phyloP scores from a whole-genome alignment of 2,113 vertebrate genomes.

The Arvicanthis niloticus region DNA sequence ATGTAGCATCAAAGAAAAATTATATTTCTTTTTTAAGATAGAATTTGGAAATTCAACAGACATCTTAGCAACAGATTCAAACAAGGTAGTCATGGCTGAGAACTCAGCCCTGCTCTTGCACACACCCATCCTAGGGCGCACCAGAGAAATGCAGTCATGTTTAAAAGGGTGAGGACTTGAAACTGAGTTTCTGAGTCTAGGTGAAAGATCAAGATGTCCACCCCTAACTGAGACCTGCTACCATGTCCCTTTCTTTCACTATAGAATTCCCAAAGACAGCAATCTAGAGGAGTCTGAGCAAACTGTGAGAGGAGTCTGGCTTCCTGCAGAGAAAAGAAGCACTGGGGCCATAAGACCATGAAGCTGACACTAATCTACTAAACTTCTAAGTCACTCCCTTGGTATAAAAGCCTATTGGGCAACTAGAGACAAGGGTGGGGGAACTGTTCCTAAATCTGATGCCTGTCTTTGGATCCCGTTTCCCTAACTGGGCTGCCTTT shows the following conservation, averaged over 20 bases:
- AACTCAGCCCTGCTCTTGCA: slow-evolving; percentile 2
- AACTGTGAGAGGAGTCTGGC: neutral
- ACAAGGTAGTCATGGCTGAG: slow-evolving; percentile 74
- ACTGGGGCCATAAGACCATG: neutral
- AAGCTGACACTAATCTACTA: neutral
- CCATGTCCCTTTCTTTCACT: neutral
- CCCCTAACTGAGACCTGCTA: neutral
- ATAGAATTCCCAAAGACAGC: neutral
- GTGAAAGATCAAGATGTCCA: neutral
- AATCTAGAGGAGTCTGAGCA: neutral
- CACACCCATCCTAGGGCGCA: neutral
- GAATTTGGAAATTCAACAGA: slow-evolving; percentile 82
- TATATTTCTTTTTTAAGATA: slow-evolving; percentile 83
- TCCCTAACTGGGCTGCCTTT: too few species aligned
- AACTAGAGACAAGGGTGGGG: too few species aligned
- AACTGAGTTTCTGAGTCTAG: slow-evolving; percentile 8
- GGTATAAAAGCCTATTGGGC: neutral
- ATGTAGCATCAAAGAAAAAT: slow-evolving; percentile 84
- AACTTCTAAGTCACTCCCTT: slow-evolving; percentile 20
- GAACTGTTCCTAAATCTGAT: too few species aligned
- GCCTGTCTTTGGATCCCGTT: too few species aligned
- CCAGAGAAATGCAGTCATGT: neutral
- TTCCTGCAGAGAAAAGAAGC: neutral
- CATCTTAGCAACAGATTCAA: slow-evolving; percentile 82
- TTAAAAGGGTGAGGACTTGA: neutral